Percentiles rank a stretch among this genome's conserved stretches.
Conservation (phyloP, 1,140 invertebrate genomes). For the Cepaea nemoralis region DNA sequence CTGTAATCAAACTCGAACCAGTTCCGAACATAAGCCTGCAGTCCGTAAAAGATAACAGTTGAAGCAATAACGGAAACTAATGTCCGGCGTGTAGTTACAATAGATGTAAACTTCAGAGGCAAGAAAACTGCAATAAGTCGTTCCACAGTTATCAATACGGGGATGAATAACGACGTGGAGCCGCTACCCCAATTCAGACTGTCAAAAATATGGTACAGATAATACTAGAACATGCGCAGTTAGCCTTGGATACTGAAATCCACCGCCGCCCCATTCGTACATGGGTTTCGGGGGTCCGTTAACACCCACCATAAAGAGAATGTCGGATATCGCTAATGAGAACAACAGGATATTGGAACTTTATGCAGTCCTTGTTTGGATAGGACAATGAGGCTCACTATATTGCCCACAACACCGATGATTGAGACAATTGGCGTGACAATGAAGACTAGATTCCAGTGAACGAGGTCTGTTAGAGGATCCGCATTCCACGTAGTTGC, state of each 20-base stretch:
- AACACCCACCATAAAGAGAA: not conserved
- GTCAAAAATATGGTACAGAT: slow-evolving; percentile 1
- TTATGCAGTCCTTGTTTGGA: not conserved
- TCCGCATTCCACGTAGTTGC: not conserved
- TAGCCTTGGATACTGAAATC: not conserved
- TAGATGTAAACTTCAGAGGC: not conserved
- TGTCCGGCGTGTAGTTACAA: not conserved
- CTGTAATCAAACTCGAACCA: not conserved
- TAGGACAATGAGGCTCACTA: not conserved
- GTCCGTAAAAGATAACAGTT: not conserved
- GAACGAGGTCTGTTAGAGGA: not conserved
- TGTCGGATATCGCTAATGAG: not conserved
- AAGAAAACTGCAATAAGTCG: not conserved
- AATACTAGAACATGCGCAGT: too few species aligned
- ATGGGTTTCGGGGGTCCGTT: not conserved
- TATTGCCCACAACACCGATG: not conserved
- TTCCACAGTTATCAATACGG: not conserved
- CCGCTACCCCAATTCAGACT: not conserved
- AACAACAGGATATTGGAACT: not conserved
- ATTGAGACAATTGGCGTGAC: not conserved
- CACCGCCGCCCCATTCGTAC: not conserved
- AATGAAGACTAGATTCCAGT: not conserved
- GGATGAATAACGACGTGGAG: not conserved
- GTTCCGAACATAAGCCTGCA: not conserved
- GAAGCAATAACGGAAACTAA: not conserved